Conservation (phyloP, 1,140 invertebrate species). For the Tetramorium alpestre region DNA sequence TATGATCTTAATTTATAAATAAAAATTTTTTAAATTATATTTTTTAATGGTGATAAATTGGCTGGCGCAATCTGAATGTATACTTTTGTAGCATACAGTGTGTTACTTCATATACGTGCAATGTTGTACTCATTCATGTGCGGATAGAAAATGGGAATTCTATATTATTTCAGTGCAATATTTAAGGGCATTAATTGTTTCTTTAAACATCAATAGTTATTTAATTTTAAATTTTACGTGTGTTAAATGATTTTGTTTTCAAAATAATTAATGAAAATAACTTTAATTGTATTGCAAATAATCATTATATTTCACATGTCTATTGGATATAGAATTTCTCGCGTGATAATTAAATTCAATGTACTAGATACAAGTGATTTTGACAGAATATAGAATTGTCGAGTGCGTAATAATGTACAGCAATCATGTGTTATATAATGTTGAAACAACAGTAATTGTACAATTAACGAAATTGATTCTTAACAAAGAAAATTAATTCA, state of each 20-base stretch:
- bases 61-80: background rate
- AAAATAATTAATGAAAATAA: constrained; percentile 17
- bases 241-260: constrained; percentile 1
- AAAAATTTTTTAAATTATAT: background rate
- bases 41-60: background rate
- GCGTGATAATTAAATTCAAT: constrained; percentile 22
- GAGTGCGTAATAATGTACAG: constrained; percentile 4
- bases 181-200: background rate
- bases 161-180: background rate
- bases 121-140: background rate
- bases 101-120: background rate
- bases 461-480: constrained; percentile 26
- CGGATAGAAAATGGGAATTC: background rate
- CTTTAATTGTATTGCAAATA: constrained; percentile 6
- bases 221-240: background rate
- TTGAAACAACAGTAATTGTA: constrained; percentile 14
- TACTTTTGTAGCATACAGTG: background rate
- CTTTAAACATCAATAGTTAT: background rate
- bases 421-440: background rate
- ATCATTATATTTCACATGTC: background rate
- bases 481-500: constrained; percentile 27
- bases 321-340: background rate
- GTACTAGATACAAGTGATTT: constrained; percentile 31
- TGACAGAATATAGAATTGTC: constrained; percentile 1
- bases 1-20: background rate